Evolutionary conservation across 2,113 vertebrate genomes (phyloP), one percentile per base, ranked within the genome.

Genomic region (Dicerorhinus sumatrensis): DNA sequence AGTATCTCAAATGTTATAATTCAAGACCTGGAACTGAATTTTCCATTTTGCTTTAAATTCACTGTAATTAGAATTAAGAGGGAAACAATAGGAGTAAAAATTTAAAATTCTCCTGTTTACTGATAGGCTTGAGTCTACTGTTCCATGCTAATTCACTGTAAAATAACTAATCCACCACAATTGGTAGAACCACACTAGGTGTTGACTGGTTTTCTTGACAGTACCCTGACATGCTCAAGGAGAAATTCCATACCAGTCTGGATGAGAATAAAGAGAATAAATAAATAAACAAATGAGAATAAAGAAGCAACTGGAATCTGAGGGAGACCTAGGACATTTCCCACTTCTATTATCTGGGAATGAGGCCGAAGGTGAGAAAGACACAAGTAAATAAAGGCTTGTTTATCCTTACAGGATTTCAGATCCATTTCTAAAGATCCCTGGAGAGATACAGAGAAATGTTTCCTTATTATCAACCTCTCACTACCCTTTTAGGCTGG

Each of bases 1-100:
- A 56, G 33, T 60, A 65, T 3, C 20, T 81, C 39, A 84, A 90
- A 92, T 54, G 6, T 82, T 90, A 10, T n/a, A 31, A 82, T 73
- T 89, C 39, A 92, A 92, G n/a, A 11, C 1, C 69, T 67, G 3
- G 73, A 69, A 54, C 17, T 58, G 36, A 62, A 89, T 87, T 97
- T 91, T 67, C 73, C 72, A 3, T 51, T 94, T 75, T 89, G 10
- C 76, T 73, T 92, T 85, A 91, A 83, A 86, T 86, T 95, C 48
- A 60, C 25, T 89, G 7, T 33, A 81, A 62, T 62, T 82, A 77
- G 7, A 58, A 76, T 73, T 51, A 82, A 23, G 16, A 79, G 23
- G 27, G 70, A 79, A 65, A 79, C 51, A 8, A 31, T 23, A 92
- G 25, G 2, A 62, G 23, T 14, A 54, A 58, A 84, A 18, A 80